phyloP scores from a whole-genome alignment of 2,888 invertebrate species.

The Sycophila texana region DNA sequence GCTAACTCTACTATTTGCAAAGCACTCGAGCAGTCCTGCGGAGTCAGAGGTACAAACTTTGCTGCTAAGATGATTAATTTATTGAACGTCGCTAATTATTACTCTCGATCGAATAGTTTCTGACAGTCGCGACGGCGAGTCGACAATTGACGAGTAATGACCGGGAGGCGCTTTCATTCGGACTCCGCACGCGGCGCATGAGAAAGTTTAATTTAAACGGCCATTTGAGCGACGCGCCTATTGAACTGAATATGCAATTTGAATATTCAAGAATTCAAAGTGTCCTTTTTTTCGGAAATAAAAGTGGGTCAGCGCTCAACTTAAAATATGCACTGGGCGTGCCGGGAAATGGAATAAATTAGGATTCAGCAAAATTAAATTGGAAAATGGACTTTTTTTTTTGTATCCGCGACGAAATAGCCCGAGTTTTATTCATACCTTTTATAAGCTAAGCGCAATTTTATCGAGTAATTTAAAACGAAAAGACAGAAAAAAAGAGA shows the following conservation, averaged over 20 bases:
- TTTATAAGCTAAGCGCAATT: no score
- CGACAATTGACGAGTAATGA: background rate
- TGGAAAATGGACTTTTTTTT: no score
- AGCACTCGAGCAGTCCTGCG: no score
- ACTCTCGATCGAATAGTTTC: background rate
- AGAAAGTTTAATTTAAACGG: conserved; percentile 1
- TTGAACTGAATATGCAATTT: background rate
- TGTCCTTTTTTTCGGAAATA: background rate
- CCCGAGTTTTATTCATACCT: no score
- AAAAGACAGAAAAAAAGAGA: no score
- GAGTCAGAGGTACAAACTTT: no score
- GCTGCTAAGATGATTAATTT: no score
- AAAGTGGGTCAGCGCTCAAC: background rate
- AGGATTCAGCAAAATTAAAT: background rate
- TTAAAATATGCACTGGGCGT: background rate
- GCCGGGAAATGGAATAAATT: background rate
- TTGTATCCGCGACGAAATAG: no score
- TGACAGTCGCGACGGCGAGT: background rate
- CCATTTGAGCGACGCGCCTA: background rate
- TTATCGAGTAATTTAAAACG: no score
- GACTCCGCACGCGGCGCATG: background rate
- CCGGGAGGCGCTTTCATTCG: background rate
- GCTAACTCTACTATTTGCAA: no score
- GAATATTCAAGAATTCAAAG: background rate
- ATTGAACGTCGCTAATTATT: background rate